Evolutionary conservation across 2,113 vertebrate species (phyloP).

Genomic region (Murina feae): DNA sequence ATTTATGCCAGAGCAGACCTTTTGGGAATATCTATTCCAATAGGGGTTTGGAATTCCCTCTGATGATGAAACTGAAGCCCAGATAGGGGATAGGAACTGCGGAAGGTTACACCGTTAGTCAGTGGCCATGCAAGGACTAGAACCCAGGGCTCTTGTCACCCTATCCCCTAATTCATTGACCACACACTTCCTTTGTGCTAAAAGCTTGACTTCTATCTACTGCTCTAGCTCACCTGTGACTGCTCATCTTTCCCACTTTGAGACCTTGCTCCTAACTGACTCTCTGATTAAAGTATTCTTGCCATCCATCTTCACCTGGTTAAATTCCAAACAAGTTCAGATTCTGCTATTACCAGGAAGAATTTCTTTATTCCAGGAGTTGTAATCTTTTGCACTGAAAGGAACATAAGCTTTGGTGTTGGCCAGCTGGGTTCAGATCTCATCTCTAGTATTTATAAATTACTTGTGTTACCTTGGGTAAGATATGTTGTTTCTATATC

Average conservation of each 20-base stretch:
- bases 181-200: not conserved
- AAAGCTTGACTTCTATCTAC: not conserved
- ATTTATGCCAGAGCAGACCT: not conserved
- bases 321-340: not conserved
- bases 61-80: not conserved
- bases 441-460: not conserved
- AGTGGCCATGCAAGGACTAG: not conserved
- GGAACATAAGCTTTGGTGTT: not conserved
- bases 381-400: not conserved
- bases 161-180: not conserved
- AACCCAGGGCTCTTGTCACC: not conserved
- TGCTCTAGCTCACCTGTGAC: not conserved
- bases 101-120: not conserved
- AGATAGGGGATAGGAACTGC: not conserved
- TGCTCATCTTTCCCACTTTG: not conserved
- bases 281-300: not conserved
- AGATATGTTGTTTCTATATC: not conserved
- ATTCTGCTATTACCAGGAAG: not conserved
- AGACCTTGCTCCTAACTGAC: not conserved
- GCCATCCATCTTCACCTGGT: not conserved
- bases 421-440: not conserved
- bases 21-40: not conserved
- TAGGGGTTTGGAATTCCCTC: not conserved
- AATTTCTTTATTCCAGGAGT: not conserved
- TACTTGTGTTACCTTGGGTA: not conserved